Base-by-base conservation (phyloP, 2,888 invertebrate genomes). In the Bimastos eiseni region DNA sequence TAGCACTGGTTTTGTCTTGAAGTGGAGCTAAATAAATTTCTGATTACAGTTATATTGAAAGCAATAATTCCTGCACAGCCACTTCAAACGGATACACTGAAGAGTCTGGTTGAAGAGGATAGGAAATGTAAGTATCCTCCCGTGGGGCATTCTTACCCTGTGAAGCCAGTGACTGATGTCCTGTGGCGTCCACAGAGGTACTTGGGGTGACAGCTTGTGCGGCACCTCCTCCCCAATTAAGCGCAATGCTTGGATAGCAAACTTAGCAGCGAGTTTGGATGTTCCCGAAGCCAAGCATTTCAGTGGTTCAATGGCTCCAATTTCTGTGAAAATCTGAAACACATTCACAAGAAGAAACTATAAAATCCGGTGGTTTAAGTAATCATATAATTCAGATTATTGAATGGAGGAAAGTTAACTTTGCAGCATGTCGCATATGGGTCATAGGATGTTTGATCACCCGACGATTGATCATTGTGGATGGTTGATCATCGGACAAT, bases 131-230 rank as follows among this genome's bases (percentile, higher is more conserved):
- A 6, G 70, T 70, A 8, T 30, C 8, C 30, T 15, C 19, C 21
- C 6, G 24, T 49, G 4, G 49, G 21, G 49, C 24, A 30, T 86
- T 24, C 70, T 70, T 83, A 96, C 95, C 96, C 99, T 99, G 94
- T 98, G 98, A 0, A 99, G 98, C 99, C 99, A 99, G 95, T 99
- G 98, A 93, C 97, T 96, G 0, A 99, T 99, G 95, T 99, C 99
- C 95, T 98, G 98, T 36, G 97, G 97, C 0, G 98, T 98, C 99
- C 99, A 99, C 17, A 99, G 96, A 0, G 99, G 99, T 84, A 99
- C 99, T 95, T 99, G 99, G 95, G 99, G 99, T 70, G 98, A 98
- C 91, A 99, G 96, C 95, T 98, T 99, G 95, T 99, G 99, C 0
- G 99, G 99, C 33, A 99, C 97, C 94, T 98, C 97, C 95, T 99